Evolutionary conservation across 1,140 invertebrate species (phyloP), one percentile per base, ranked within the genome.

Genomic region (Ruditapes philippinarum): DNA sequence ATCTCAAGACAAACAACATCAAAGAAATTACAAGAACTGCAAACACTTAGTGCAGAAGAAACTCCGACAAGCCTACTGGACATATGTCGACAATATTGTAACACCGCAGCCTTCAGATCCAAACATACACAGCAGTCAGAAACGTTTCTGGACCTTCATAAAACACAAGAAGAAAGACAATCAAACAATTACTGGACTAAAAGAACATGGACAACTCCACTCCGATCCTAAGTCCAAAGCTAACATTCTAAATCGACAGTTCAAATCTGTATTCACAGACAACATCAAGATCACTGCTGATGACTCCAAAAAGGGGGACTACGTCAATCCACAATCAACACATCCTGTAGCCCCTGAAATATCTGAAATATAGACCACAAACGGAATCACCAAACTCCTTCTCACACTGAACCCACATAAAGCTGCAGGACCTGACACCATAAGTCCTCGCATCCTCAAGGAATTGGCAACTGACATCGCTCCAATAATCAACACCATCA

Each of bases 41-140:
- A 83, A 80, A 28, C 22, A 51, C 28, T 22, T 33, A 22, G 54
- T 85, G 19, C 81, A 84, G 31, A 60, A 79, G 25, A 17, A 83
- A 22, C 57, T 88, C 14, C 33, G 89, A 2, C 33, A 45, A 38
- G 54, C 49, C 42, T 91, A 91, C 79, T 88, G 85, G 89, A 5
- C 57, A 5, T 90, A 84, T 36, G 65, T 91, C 28, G 81, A 91
- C 25, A 25, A 31, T 31, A 57, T 91, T n/a, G 74, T 88, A n/a
- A 79, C 80, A 70, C 68, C 70, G 51, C 51, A 28, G 62, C 60
- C 19, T 38, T 49, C 14, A 42, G 42, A 28, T 22, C n/a, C n/a
- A n/a, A 78, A 73, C 4, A 4, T 14, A 4, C 22, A n/a, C 22
- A 14, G 5, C 5, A 14, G 42, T 5, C 5, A 60, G n/a, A 22